Base-by-base conservation (phyloP, 2,113 vertebrate species). In the Pitta sordida region DNA sequence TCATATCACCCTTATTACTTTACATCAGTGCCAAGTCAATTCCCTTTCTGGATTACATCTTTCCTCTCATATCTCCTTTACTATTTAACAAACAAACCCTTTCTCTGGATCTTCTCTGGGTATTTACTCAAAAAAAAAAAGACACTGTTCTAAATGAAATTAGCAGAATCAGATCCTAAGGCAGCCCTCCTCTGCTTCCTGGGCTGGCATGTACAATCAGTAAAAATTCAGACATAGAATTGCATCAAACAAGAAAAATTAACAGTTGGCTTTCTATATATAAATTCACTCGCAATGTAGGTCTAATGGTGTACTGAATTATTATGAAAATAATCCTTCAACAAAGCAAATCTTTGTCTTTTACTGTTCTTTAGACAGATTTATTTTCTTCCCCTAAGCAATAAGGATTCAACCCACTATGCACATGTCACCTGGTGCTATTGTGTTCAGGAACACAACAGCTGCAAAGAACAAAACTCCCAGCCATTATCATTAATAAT, bases 21-120 rank as follows among this genome's bases (percentile, higher is more conserved):
- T 59, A 64, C 71, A 90, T 68, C 85, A 52, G 55, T 77, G 86
- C 69, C 55, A 83, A 87, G 37, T 69, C 67, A 80, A 94, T 96
- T 96, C 91, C 79, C 90, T 64, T 88, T 86, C 75, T 75, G 91
- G 43, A 95, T 91, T 96, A 74, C 59, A 83, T 89, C 69, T 85
- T 56, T 86, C 76, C 75, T 92, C 68, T 82, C 19, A 0, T 26
- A 92, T 55, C 71, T 90, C 37, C 59, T 82, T 60, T 77, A 77
- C 51, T 16, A 67, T 75, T 91, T 77, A 60, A 37, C 75, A 95
- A 90, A 94, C 68, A 83, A 83, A 80, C 27, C 63, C 18, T 67
- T 43, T 21, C 46, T 76, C 65, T 83, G 58, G 17, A 79, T 82
- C 77, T 89, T 86, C 67, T 69, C 67, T 77, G 64, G 22, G 19